phyloP scores from a whole-genome alignment of 2,797 vertebrate genomes.

The Anguilla obscura region DNA sequence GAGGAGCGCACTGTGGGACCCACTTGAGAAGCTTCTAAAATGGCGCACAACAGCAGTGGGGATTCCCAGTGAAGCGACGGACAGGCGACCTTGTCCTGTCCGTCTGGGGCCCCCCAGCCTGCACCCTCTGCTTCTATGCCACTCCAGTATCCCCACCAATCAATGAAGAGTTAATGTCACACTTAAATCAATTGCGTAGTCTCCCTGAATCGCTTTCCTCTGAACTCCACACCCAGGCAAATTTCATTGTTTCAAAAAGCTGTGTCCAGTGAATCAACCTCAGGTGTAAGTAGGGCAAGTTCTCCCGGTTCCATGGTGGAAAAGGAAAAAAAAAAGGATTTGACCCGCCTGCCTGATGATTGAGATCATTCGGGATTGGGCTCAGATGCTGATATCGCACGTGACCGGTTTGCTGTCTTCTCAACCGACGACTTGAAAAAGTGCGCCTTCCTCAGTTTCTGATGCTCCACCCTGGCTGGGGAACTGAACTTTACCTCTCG shows the following conservation, averaged over 20 bases:
- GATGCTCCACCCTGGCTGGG: neutral
- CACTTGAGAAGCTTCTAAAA: neutral
- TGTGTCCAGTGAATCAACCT: neutral
- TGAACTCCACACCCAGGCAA: neutral
- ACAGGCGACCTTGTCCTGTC: neutral
- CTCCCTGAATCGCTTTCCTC: neutral
- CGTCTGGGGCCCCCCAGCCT: neutral
- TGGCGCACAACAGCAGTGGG: neutral
- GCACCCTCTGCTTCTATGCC: neutral
- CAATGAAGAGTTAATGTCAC: neutral
- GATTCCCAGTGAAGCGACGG: neutral
- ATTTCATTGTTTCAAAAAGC: neutral
- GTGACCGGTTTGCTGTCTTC: neutral
- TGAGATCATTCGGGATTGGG: neutral
- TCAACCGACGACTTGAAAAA: neutral
- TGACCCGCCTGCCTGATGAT: neutral
- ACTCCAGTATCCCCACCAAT: neutral
- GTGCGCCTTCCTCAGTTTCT: neutral
- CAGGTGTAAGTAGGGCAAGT: neutral
- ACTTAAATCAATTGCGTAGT: neutral
- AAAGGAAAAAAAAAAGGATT: neutral
- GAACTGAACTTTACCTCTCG: neutral
- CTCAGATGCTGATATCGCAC: neutral
- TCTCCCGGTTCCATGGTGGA: neutral
- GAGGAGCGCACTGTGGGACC: neutral